Evolutionary conservation across 2,113 vertebrate genomes (phyloP).

Genomic region (Nannospalax galili): DNA sequence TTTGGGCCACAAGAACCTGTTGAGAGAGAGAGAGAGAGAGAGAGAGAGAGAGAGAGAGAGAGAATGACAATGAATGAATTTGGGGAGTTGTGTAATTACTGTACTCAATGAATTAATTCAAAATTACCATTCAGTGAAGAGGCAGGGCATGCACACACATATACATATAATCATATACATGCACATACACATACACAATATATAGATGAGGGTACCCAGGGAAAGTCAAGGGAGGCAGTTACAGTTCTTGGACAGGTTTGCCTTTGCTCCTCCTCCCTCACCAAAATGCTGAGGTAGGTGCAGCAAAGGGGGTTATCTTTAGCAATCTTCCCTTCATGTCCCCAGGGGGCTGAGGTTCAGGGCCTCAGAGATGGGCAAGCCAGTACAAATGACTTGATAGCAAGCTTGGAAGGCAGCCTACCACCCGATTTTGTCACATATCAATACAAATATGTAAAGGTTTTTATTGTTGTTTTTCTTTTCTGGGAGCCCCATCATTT

Average conservation of each 20-base stretch:
- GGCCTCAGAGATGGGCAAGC: background rate
- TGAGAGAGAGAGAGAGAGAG: background rate
- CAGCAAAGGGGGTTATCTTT: background rate
- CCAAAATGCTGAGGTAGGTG: background rate
- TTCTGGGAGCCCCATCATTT: background rate
- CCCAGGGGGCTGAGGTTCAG: background rate
- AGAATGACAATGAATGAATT: background rate
- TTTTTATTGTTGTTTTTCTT: background rate
- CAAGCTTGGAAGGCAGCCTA: background rate
- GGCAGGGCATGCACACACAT: background rate
- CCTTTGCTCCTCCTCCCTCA: background rate
- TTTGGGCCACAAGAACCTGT: background rate
- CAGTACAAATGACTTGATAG: background rate
- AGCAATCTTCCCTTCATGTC: background rate
- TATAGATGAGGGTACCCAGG: background rate
- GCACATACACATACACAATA: no score
- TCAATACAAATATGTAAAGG: background rate
- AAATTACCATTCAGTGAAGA: slow-evolving; percentile 48
- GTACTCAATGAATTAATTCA: slow-evolving; percentile 9
- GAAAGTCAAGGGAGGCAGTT: background rate
- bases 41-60: background rate
- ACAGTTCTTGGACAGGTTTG: background rate
- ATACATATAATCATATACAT: rapidly evolving
- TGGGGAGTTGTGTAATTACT: background rate
- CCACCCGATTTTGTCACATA: background rate